These are phyloP conservation scores for Pseudomyrmex cubaensis DNA, from an alignment of 1,140 invertebrate species.

Conservation along the genomic window DNA sequence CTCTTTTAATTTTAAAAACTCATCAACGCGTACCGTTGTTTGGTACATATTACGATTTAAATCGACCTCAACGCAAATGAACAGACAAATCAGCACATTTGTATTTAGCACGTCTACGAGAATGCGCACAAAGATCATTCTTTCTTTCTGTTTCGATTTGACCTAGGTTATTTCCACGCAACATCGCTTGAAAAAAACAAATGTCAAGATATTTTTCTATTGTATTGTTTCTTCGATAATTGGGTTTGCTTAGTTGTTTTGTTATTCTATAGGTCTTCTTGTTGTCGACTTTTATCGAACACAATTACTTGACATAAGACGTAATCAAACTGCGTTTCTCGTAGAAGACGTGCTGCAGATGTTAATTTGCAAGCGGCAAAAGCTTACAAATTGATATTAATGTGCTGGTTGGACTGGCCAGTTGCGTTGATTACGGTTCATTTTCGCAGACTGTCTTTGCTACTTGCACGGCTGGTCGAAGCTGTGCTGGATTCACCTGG, in stretches of 20 bases:
- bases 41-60: slow-evolving; percentile 38
- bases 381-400: slow-evolving; percentile 80
- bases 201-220: background rate
- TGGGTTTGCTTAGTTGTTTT: too few species aligned
- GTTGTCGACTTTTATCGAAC: slow-evolving; percentile 12
- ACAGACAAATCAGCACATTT: slow-evolving; percentile 80
- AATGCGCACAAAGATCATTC: slow-evolving; percentile 21
- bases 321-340: slow-evolving; percentile 22
- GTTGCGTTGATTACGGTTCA: slow-evolving; percentile 85
- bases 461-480: slow-evolving; percentile 86
- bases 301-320: slow-evolving; percentile 6
- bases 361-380: slow-evolving; percentile 64
- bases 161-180: background rate
- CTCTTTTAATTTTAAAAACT: slow-evolving; percentile 53
- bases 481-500: slow-evolving; percentile 84
- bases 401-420: slow-evolving; percentile 84
- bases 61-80: slow-evolving; percentile 82
- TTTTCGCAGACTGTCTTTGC: slow-evolving; percentile 87
- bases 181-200: background rate
- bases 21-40: slow-evolving; percentile 11
- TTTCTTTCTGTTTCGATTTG: background rate
- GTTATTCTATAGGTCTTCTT: background rate
- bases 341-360: slow-evolving; percentile 59
- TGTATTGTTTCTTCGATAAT: background rate
- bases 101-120: slow-evolving; percentile 58